A percentile compares a stretch with the other conserved stretches of the same genome.
These are phyloP conservation scores for Ascaphus truei DNA, from an alignment of 2,113 vertebrate species.

Conservation along the genomic window DNA sequence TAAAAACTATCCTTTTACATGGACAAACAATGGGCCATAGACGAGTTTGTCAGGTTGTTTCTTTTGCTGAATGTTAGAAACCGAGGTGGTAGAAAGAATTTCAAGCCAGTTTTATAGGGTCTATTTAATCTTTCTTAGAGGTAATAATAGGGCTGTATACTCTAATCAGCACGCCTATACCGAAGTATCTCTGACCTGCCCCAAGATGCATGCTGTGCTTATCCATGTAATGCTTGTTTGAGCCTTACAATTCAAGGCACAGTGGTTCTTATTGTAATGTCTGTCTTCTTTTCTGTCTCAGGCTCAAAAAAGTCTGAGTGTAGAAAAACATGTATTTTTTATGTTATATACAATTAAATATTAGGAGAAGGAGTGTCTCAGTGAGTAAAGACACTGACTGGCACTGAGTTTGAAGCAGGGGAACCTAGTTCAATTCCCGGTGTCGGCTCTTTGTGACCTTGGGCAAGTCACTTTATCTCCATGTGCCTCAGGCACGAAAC, in stretches of 20 bases:
- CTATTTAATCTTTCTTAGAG: constrained; percentile 25
- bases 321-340: no score
- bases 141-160: constrained; percentile 25
- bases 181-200: constrained; percentile 18
- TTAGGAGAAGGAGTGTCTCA: no score
- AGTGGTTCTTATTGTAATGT: constrained; percentile 1
- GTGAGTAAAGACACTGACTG: no score
- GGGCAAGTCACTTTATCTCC: no score
- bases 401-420: no score
- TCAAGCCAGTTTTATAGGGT: constrained; percentile 27
- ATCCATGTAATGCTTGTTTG: constrained; percentile 9
- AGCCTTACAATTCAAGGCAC: constrained; percentile 2
- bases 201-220: neutral
- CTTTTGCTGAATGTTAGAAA: neutral
- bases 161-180: constrained; percentile 21
- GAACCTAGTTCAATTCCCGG: no score
- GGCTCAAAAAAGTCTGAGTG: no score
- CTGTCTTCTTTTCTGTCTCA: neutral
- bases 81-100: constrained; percentile 6
- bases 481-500: no score
- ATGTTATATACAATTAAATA: no score
- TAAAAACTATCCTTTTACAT: constrained; percentile 6
- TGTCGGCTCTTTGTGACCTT: no score
- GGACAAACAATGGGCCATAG: neutral
- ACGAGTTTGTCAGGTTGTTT: neutral